Conservation (phyloP, 2,888 invertebrate genomes). For the Gnatocerus cornutus region DNA sequence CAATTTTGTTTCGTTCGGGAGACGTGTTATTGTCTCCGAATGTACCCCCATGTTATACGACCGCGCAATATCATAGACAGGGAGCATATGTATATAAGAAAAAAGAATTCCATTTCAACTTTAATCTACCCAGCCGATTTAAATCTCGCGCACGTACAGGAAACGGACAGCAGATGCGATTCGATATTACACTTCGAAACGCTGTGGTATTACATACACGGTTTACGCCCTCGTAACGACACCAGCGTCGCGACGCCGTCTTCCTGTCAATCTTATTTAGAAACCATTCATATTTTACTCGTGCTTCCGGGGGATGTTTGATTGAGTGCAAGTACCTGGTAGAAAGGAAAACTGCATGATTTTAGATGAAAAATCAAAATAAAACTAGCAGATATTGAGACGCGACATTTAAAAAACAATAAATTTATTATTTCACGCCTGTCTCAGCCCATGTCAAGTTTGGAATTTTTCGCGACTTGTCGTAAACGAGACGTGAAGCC, state of each 20-base stretch:
- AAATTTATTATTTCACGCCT: too few relatives aligned
- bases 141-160: conserved; percentile 67
- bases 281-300: not conserved
- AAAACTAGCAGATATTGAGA: too few relatives aligned
- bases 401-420: too few relatives aligned
- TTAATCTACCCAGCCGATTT: conserved; percentile 66
- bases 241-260: conserved; percentile 41
- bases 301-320: not conserved
- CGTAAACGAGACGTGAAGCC: conserved; percentile 39
- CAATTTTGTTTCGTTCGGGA: not conserved
- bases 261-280: conserved; percentile 46
- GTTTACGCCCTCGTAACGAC: conserved; percentile 62
- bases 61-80: conserved; percentile 61
- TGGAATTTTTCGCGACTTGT: conserved; percentile 7
- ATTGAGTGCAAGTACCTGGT: not conserved
- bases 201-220: conserved; percentile 61
- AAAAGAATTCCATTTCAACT: conserved; percentile 65
- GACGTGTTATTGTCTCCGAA: conserved; percentile 42
- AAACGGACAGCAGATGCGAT: conserved; percentile 67
- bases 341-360: too few relatives aligned
- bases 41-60: conserved; percentile 59
- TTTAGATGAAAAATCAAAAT: too few relatives aligned
- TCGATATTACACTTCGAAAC: conserved; percentile 63
- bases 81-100: conserved; percentile 64
- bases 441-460: too few relatives aligned